A percentile compares a stretch with the other conserved stretches of the same genome.
These are phyloP conservation scores for Dallia pectoralis DNA, from an alignment of 2,797 vertebrate species.

Conservation along the genomic window DNA sequence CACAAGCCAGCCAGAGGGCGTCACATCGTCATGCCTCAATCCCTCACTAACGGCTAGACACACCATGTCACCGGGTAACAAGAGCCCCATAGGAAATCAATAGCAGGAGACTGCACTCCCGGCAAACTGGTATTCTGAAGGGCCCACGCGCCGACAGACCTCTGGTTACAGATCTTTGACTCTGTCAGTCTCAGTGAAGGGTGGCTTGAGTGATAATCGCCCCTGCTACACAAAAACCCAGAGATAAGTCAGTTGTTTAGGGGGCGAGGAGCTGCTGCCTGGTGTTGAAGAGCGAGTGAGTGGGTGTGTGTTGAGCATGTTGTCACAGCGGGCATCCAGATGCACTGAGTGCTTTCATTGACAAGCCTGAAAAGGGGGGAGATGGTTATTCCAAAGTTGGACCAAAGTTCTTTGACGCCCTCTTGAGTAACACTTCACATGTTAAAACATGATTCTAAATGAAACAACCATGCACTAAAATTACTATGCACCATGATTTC, in stretches of 20 bases:
- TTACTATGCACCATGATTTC: neutral
- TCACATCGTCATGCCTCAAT: slow-evolving; percentile 36
- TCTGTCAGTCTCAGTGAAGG: neutral
- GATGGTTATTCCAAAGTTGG: neutral
- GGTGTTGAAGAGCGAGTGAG: slow-evolving; percentile 19
- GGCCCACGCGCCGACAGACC: slow-evolving; percentile 17
- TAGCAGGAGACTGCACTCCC: slow-evolving; percentile 37
- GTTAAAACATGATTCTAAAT: neutral
- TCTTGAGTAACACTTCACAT: neutral
- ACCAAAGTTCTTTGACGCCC: neutral
- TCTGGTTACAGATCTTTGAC: neutral
- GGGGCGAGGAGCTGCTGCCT: neutral
- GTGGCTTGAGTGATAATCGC: slow-evolving; percentile 15
- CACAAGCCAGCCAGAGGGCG: slow-evolving; percentile 19
- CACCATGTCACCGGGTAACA: slow-evolving; percentile 49
- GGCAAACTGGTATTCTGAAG: slow-evolving; percentile 42
- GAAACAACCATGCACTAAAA: neutral
- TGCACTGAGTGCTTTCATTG: neutral
- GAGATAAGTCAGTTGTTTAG: slow-evolving; percentile 21
- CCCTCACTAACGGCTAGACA: slow-evolving; percentile 51
- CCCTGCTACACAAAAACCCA: slow-evolving; percentile 8
- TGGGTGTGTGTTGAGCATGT: slow-evolving; percentile 18
- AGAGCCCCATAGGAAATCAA: slow-evolving; percentile 57
- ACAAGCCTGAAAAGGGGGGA: neutral
- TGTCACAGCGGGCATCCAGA: slow-evolving; percentile 18